Conservation (phyloP, 2,888 invertebrate species). For the Branchipolynoe longqiensis region DNA sequence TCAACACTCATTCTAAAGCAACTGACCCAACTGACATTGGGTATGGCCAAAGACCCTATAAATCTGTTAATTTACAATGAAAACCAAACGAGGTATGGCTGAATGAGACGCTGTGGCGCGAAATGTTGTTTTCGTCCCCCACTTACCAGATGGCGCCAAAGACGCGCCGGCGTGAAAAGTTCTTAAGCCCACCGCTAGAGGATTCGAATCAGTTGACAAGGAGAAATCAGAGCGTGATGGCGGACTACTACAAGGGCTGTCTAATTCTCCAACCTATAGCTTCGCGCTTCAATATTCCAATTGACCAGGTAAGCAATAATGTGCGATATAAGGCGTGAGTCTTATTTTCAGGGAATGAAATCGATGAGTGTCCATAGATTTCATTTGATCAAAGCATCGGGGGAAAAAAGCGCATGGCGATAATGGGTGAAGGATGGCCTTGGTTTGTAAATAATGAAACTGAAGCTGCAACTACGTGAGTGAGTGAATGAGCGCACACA, state of each 20-base stretch:
- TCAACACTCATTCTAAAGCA: no score
- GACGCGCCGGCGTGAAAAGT: neutral
- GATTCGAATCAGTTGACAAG: neutral
- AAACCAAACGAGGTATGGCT: no score
- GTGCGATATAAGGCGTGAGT: neutral
- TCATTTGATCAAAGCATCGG: neutral
- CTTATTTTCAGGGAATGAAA: neutral
- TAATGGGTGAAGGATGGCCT: conserved; percentile 16
- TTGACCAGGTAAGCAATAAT: conserved; percentile 4
- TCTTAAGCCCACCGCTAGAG: neutral
- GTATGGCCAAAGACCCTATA: no score
- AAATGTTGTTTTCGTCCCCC: no score
- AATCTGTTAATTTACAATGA: no score
- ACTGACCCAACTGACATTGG: no score
- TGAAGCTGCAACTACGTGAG: no score
- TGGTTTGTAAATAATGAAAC: no score
- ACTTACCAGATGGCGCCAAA: neutral
- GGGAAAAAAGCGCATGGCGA: neutral
- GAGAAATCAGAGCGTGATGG: neutral
- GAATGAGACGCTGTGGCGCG: no score
- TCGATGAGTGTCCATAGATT: neutral
- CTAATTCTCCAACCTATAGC: neutral
- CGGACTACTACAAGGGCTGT: neutral
- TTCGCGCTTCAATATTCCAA: neutral
- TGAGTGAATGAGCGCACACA: no score